Conservation (phyloP, 2,113 vertebrate species). For the Marmota monax region DNA sequence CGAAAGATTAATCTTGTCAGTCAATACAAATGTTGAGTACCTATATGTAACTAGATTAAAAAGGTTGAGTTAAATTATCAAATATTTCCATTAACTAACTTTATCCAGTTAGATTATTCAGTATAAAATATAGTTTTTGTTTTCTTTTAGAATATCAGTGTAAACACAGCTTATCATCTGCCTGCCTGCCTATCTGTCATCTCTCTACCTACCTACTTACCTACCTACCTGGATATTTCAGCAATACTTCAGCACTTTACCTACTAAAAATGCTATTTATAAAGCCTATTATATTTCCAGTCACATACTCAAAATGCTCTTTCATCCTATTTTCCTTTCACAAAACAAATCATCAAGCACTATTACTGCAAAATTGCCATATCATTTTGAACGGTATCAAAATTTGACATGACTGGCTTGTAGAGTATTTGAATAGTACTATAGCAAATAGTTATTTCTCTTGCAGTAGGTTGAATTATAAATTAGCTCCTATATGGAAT, state of each 20-base stretch:
- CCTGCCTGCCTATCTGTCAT: too few relatives aligned
- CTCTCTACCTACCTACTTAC: neutral
- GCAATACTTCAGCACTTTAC: neutral
- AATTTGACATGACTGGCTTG: neutral
- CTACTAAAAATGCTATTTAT: constrained; percentile 23
- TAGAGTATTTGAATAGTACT: constrained; percentile 43
- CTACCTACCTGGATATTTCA: neutral
- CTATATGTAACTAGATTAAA: neutral
- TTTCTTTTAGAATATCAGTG: neutral
- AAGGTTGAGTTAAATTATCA: neutral
- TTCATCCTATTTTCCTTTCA: constrained; percentile 60
- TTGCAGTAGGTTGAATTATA: neutral
- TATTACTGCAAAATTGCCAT: constrained; percentile 47
- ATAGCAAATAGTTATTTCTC: neutral
- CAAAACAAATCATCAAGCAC: constrained; percentile 57
- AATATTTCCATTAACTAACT: neutral
- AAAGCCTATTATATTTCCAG: constrained; percentile 12
- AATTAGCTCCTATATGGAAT: neutral
- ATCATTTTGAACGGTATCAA: constrained; percentile 42
- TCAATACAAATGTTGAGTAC: neutral
- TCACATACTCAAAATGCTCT: constrained; percentile 1
- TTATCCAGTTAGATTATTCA: neutral
- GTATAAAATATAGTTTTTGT: neutral
- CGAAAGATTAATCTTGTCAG: neutral
- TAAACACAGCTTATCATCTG: neutral